Evolutionary conservation across 2,797 vertebrate genomes (phyloP), one percentile per base, ranked within the genome.

Genomic region (Mormyrus proboscirostris): DNA sequence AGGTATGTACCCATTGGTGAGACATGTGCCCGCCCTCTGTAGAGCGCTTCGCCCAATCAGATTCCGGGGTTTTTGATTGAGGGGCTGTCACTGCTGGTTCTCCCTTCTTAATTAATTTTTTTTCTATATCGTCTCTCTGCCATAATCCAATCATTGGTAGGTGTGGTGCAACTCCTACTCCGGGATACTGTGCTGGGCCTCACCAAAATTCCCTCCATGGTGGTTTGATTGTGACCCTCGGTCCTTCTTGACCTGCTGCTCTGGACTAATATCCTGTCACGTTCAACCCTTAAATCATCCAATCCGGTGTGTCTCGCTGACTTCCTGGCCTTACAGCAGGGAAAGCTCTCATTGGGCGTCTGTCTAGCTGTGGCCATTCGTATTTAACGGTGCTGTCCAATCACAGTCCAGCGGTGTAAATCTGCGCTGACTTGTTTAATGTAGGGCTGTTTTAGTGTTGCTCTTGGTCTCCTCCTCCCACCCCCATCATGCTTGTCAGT

Each of bases 1-100:
- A 95, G 95, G 95, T 96, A 96, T 93, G 96, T 96, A 95, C 89
- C 25, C 82, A 90, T 87, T 49, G 79, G 91, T 88, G 53, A 89
- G 91, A 22, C 29, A 44, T 14, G 25, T 51, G 9, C 22, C 9
- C 25, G 50, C 84, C 41, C 33, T 53, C 84, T 55, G 84, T 51
- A 53, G 25, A 53, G 19, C 4, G 22, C 84, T 86, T 25, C 1
- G 10, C 16, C 79, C 84, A 86, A 86, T 86, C 84, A 33, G 25
- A 29, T 86, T 55, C 8, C 4, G 1, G 84, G 84, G 84, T 55
- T 55, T 22, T 86, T 86, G 84, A 86, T 86, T 86, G 50, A 33
- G 8, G 84, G 84, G 50, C 44, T 49, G 51, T 12, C 50, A 2
- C 49, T 86, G 50, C 49, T 29, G 50, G 29, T 73, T 38, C 29